Conservation (phyloP, 2,888 invertebrate genomes). For the Scotopteryx bipunctaria region DNA sequence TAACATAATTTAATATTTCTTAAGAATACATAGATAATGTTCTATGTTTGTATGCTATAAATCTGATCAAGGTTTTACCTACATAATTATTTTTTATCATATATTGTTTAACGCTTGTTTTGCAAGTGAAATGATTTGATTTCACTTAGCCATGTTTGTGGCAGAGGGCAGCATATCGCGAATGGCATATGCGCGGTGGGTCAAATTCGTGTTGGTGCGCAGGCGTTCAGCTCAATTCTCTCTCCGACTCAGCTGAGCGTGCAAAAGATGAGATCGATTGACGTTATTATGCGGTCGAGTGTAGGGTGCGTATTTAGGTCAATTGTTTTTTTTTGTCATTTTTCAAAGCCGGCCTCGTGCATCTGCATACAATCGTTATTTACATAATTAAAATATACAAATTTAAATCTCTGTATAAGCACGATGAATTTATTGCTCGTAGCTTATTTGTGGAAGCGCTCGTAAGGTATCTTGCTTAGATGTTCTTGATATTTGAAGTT, state of each 20-base stretch:
- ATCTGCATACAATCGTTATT: slow-evolving; percentile 24
- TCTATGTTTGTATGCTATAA: too few relatives aligned
- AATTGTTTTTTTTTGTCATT: slow-evolving; percentile 35
- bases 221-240: slow-evolving; percentile 24
- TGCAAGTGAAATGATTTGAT: too few relatives aligned
- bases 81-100: too few relatives aligned
- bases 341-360: slow-evolving; percentile 23
- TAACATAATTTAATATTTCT: too few relatives aligned
- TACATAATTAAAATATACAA: slow-evolving; percentile 25
- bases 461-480: too few relatives aligned
- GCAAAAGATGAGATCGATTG: slow-evolving; percentile 24
- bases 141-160: too few relatives aligned
- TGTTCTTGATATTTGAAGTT: too few relatives aligned
- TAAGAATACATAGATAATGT: too few relatives aligned
- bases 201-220: slow-evolving; percentile 17
- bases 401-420: slow-evolving; percentile 24
- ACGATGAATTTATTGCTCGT: slow-evolving; percentile 11
- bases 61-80: too few relatives aligned
- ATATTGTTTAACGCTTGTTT: too few relatives aligned
- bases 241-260: slow-evolving; percentile 19
- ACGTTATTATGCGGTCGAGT: slow-evolving; percentile 29
- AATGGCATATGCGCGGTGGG: slow-evolving; percentile 29
- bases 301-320: slow-evolving; percentile 38
- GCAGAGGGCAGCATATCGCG: slow-evolving; percentile 10
- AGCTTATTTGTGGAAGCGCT: too few relatives aligned